Evolutionary conservation across 2,888 invertebrate species (phyloP).

Genomic region (Conchocele bisecta): DNA sequence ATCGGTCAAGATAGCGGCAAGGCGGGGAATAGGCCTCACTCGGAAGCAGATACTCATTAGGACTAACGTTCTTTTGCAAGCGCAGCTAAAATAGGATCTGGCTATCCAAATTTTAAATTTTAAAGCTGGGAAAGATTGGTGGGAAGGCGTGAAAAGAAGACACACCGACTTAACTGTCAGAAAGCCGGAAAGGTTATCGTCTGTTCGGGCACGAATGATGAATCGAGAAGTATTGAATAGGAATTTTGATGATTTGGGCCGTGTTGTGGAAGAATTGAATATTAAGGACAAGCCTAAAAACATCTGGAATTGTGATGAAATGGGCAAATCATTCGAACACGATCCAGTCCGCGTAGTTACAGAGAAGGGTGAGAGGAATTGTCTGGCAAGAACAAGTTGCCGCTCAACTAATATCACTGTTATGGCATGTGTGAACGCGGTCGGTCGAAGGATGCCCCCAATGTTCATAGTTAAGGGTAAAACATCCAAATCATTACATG

Average conservation of each 20-base stretch:
- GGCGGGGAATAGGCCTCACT: conserved; percentile 37
- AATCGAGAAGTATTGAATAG: conserved; percentile 7
- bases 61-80: conserved; percentile 5
- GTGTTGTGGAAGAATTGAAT: background rate
- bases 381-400: conserved; percentile 22
- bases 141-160: background rate
- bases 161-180: background rate
- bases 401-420: conserved; percentile 23
- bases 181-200: background rate
- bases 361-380: conserved; percentile 4
- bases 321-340: conserved; percentile 18
- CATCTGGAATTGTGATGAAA: conserved; percentile 32
- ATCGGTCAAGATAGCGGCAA: conserved; percentile 36
- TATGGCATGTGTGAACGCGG: conserved; percentile 31
- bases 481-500: conserved; percentile 43
- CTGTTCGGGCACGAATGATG: conserved; percentile 1
- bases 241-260: conserved; percentile 17
- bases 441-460: conserved; percentile 32
- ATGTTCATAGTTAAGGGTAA: conserved; percentile 62
- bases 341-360: conserved; percentile 15
- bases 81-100: background rate
- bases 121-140: conserved; percentile 6
- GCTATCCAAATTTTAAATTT: too few relatives aligned
- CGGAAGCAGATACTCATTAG: conserved; percentile 11
- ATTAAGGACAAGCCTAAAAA: background rate